Percentiles rank a stretch among this genome's conserved stretches.
Conservation (phyloP, 2,797 vertebrate species). For the Botia kubotai region DNA sequence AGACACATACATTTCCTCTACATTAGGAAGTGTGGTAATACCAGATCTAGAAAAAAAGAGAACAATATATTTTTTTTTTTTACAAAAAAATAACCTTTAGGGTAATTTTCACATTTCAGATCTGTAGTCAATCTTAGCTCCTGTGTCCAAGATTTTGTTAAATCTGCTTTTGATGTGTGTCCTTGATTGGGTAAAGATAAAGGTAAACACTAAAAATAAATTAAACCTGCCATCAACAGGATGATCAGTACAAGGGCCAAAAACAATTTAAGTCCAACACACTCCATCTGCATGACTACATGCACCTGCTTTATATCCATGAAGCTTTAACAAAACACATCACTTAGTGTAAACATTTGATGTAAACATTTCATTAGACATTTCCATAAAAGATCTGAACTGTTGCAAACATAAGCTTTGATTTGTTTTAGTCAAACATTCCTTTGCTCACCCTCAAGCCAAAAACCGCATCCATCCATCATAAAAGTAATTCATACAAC, state of each 20-base stretch:
- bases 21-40: neutral
- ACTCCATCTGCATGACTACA: slow-evolving; percentile 68
- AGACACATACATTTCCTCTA: neutral
- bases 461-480: too few species aligned
- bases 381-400: slow-evolving; percentile 4
- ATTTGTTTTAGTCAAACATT: slow-evolving; percentile 12
- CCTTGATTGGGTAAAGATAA: slow-evolving; percentile 73
- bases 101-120: neutral
- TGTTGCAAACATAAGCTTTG: slow-evolving; percentile 7
- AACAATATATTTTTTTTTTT: neutral
- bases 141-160: slow-evolving; percentile 57
- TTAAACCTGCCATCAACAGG: slow-evolving; percentile 75
- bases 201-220: slow-evolving; percentile 66
- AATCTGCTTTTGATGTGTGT: slow-evolving; percentile 63
- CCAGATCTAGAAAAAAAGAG: neutral
- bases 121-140: slow-evolving; percentile 62
- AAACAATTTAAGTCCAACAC: slow-evolving; percentile 71
- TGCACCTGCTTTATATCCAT: slow-evolving; percentile 74
- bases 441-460: neutral
- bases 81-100: neutral
- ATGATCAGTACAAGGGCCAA: slow-evolving; percentile 73
- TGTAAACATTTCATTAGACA: too few species aligned
- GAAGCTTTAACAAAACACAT: slow-evolving; percentile 67
- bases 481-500: too few species aligned
- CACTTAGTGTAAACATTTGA: slow-evolving; percentile 3